These are phyloP conservation scores for Oreamnos americanus DNA, from an alignment of 2,113 vertebrate species.

Conservation along the genomic window DNA sequence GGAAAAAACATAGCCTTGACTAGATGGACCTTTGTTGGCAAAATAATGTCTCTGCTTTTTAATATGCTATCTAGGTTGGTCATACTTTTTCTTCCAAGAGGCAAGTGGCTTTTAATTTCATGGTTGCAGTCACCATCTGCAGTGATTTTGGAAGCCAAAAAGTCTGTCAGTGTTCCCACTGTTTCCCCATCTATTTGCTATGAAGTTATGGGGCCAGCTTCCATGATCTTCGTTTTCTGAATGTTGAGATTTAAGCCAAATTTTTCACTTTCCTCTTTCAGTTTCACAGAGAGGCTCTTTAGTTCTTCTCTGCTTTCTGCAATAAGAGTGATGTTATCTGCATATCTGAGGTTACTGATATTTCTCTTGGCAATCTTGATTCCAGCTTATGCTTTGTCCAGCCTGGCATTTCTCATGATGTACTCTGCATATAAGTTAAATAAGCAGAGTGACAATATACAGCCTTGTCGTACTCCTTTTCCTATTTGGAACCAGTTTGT, in stretches of 20 bases:
- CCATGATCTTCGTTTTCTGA: neutral
- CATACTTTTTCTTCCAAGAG: neutral
- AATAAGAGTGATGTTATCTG: neutral
- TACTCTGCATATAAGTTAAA: neutral
- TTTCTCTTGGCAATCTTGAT: neutral
- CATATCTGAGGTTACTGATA: neutral
- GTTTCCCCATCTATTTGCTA: neutral
- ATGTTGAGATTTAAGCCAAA: neutral
- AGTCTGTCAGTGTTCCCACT: neutral
- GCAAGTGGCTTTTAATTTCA: neutral
- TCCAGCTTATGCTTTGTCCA: neutral
- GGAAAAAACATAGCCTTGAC: neutral
- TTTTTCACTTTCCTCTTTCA: neutral
- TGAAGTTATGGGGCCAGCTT: neutral
- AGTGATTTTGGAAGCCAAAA: rapidly evolving
- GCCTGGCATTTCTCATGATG: neutral
- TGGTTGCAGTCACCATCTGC: neutral
- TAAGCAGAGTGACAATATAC: neutral
- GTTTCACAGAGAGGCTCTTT: neutral
- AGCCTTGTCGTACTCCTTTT: neutral
- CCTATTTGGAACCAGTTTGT: neutral
- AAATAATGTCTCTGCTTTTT: neutral
- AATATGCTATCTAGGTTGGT: neutral
- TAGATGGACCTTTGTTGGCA: rapidly evolving
- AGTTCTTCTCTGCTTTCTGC: neutral